A percentile compares a stretch with the other conserved stretches of the same genome.
These are phyloP conservation scores for Adelognathus sp. DNA, from an alignment of 2,888 invertebrate species.

Conservation along the genomic window DNA sequence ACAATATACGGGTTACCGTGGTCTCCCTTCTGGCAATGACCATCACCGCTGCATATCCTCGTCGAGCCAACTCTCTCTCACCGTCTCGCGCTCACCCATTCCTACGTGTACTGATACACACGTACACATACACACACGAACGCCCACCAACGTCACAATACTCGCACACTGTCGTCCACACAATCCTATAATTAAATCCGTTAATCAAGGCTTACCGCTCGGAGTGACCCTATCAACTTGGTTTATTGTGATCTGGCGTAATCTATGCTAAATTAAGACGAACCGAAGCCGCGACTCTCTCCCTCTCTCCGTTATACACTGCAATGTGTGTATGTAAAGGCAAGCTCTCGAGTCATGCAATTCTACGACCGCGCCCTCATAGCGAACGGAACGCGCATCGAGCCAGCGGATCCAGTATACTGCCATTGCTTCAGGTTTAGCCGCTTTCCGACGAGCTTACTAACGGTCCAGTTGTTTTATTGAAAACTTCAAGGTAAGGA, in stretches of 20 bases:
- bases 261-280: conserved; percentile 79
- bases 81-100: conserved; percentile 26
- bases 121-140: neutral
- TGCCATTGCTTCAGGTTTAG: conserved; percentile 24
- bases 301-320: conserved; percentile 16
- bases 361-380: conserved; percentile 29
- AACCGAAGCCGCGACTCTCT: conserved; percentile 63
- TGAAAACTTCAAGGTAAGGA: no score
- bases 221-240: conserved; percentile 80
- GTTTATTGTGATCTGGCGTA: conserved; percentile 80
- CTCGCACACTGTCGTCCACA: conserved; percentile 58
- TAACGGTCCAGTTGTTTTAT: conserved; percentile 7
- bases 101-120: conserved; percentile 38
- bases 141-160: neutral
- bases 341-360: conserved; percentile 13
- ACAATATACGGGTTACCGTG: conserved; percentile 75
- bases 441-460: conserved; percentile 48
- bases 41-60: conserved; percentile 70
- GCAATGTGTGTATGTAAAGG: neutral
- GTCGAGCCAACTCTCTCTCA: conserved; percentile 56
- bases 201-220: conserved; percentile 80
- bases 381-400: neutral
- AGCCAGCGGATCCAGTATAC: neutral
- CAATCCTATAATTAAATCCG: conserved; percentile 81
- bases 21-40: conserved; percentile 73